Evolutionary conservation across 1,140 invertebrate species (phyloP), one percentile per base, ranked within the genome.

Genomic region (Armadillidium nasatum): DNA sequence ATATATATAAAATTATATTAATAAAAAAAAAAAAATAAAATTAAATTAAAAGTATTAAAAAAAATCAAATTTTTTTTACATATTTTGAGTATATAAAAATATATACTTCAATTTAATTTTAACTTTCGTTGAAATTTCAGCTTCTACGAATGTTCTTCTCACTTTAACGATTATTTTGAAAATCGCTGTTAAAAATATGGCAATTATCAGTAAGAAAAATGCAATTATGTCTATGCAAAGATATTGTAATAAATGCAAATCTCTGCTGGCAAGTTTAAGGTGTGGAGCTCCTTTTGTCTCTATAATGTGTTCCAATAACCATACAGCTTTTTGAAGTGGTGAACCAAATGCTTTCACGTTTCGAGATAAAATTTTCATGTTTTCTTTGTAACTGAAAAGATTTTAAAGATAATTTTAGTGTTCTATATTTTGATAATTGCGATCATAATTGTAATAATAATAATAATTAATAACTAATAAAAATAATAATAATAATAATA

Each of bases 241-340:
- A 74, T 80, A 81, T 75, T 81, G 80, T 9, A 76, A 73, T 70
- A 79, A 75, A 21, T 72, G 69, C 68, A 81, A 73, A 54, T 81
- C 78, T 71, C 78, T 73, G 44, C 74, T 60, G 10, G 79, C 43
- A 13, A 80, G 69, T 45, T 80, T 78, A 1, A 81, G 74, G 46
- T 81, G 78, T 33, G 67, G 15, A 0, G 78, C 76, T 21, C 78
- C 75, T 13, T 19, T 71, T 11, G 77, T 79, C 66, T 44, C 21
- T 10, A 77, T 72, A 11, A 80, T 73, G 19, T 78, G 79, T 44
- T 82, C 76, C 69, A 82, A 72, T 60, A 79, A 71, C 76, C 78
- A 80, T 43, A 79, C 22, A 13, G 81, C 81, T n/a, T 79, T 73
- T 0, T 76, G 33, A 2, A 79, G 72, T 6, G 81, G 78, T 45